Evolutionary conservation across 1,140 invertebrate genomes (phyloP).

Genomic region (Mizuhopecten yessoensis): DNA sequence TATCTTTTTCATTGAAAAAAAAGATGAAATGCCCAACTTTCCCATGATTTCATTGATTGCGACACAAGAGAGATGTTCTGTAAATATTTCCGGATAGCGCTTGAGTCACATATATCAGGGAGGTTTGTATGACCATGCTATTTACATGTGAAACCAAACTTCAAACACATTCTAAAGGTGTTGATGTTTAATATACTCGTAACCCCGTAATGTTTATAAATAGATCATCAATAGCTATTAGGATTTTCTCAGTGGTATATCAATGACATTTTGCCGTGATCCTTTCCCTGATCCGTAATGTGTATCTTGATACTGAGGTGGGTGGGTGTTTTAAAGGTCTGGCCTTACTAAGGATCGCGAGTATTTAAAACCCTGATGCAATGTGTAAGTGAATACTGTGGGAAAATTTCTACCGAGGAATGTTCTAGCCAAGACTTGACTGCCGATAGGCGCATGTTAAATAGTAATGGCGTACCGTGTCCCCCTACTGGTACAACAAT

Average conservation of each 20-base stretch:
- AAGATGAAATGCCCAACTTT: slow-evolving; percentile 5
- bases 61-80: neutral
- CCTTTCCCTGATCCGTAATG: neutral
- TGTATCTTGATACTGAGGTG: neutral
- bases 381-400: neutral
- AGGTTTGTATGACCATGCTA: too few species aligned
- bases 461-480: neutral
- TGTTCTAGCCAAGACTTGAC: neutral
- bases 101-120: neutral
- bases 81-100: neutral
- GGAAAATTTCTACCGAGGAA: neutral
- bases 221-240: neutral
- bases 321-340: neutral
- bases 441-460: neutral
- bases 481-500: slow-evolving; percentile 23
- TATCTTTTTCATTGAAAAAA: neutral
- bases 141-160: slow-evolving; percentile 9
- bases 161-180: neutral
- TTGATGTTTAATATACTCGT: neutral
- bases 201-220: neutral
- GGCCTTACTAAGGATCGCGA: neutral
- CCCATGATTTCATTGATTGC: neutral
- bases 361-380: slow-evolving; percentile 39
- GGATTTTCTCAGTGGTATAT: neutral
- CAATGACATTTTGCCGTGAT: slow-evolving; percentile 29